Base-by-base conservation (phyloP, 2,113 vertebrate species). In the Dasyprocta punctata region DNA sequence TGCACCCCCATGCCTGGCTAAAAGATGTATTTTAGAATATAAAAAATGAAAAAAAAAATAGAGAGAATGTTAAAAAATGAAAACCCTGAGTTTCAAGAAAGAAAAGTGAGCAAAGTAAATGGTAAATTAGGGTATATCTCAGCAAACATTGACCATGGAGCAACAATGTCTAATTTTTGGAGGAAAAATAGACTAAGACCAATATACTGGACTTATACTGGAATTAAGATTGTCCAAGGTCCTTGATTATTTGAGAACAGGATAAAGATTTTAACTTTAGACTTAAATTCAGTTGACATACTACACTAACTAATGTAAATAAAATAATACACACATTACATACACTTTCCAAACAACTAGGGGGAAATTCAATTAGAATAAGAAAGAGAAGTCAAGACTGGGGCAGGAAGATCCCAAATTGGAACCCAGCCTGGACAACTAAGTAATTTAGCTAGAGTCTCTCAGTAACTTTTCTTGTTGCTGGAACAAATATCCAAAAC, bases 171-270 rank as follows among this genome's bases (percentile, higher is more conserved):
- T 58, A 41, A 75, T 52, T 86, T 89, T 82, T 71, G 54, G 20
- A 94, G 60, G 54, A 54, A 88, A 65, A 78, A 65, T 80, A 92
- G 82, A 54, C 41, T 65, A 69, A 11, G 67, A 30, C 86, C 84
- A 78, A 93, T 44, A 61, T 78, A 71, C 33, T 94, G n/a, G n/a
- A 56, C 20, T 85, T 71, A 71, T 56, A 33, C 33, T 41, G 41
- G 69, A 91, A 88, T 91, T 94, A 56, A 78, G 61, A 20, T 88
- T 63, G 22, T 41, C 41, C 14, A 71, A 83, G 14, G 33, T 73
- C 33, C 54, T 78, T 92, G 61, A 80, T 94, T 85, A 85, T 92
- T 96, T 81, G 36, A 54, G 26, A 94, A 30, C 20, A 56, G 86
- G 28, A 82, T 90, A 86, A 73, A 83, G 58, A 87, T 52, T 69